Base-by-base conservation (phyloP, 2,888 invertebrate species). In the Nomada lathburiana region DNA sequence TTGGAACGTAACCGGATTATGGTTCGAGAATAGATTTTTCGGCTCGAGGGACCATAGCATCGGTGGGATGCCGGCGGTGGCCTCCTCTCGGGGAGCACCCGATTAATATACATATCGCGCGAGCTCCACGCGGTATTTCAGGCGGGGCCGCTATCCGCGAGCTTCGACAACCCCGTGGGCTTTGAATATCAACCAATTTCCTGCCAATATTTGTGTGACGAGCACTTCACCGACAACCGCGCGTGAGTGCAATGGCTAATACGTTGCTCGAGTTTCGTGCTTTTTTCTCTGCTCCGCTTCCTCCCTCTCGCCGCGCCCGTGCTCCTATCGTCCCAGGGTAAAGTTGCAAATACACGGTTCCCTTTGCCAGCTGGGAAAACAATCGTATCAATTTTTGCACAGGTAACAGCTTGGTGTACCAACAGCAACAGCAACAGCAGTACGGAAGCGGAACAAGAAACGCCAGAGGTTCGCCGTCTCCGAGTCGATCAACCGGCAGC, bases 161-260 rank as follows among this genome's bases (percentile, higher is more conserved):
- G 82, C 87, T 81, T 63, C 60, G 73, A 76, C 88, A 90, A 88
- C 88, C 90, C 90, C 89, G 88, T 91, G 88, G 88, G 91, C 91
- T 91, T 90, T 92, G 91, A 93, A 92, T 92, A 92, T 93, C 93
- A 92, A 92, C 90, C 93, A 93, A 93, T 92, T 92, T 92, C 91
- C 91, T 92, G 90, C 86, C 89, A 88, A 91, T 91, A 91, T 91
- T 91, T 91, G 88, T 88, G 86, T 88, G 90, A 91, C 88, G 91
- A 91, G 89, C 90, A 88, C 90, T 92, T 90, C 90, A 89, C 89
- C 87, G 84, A 80, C 86, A 86, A 84, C 86, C 89, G 88, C 87
- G 91, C 92, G 92, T 93, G 93, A 93, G 92, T 89, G 92, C 91
- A 91, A 92, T 93, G 87, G 90, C 83, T 92, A 92, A 92, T 91